A percentile compares a stretch with the other conserved stretches of the same genome.
Conservation (phyloP, 1,140 invertebrate species). For the Plectrocnemia conspersa region DNA sequence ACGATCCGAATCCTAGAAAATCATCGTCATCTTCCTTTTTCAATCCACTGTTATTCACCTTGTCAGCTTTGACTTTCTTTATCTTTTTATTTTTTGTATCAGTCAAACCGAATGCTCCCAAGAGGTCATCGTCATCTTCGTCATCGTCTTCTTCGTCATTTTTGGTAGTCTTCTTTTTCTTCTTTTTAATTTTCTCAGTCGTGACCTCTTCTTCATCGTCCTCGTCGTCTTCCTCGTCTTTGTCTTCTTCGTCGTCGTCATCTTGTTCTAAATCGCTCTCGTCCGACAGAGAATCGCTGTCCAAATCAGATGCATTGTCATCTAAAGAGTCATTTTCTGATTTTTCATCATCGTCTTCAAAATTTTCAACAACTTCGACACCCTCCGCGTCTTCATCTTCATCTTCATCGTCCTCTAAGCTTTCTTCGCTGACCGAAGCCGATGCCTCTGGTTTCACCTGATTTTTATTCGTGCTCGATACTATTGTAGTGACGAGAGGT, state of each 20-base stretch:
- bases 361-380: conserved; percentile 45
- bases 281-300: conserved; percentile 3
- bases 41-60: background rate
- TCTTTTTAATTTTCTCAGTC: conserved; percentile 21
- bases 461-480: conserved; percentile 39
- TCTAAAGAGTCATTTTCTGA: conserved; percentile 44
- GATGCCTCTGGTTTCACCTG: conserved; percentile 39
- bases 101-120: conserved; percentile 36
- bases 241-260: conserved; percentile 24
- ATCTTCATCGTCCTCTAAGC: conserved; percentile 4
- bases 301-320: conserved; percentile 35
- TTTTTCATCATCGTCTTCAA: conserved; percentile 45
- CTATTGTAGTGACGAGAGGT: conserved; percentile 45
- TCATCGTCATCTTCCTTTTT: conserved; percentile 30
- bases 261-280: conserved; percentile 17
- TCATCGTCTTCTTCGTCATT: conserved; percentile 35
- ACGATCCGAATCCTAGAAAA: conserved; percentile 22
- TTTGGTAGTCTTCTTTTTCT: conserved; percentile 36
- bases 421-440: conserved; percentile 1
- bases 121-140: conserved; percentile 33
- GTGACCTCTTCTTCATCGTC: conserved; percentile 37
- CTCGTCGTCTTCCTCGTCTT: conserved; percentile 37
- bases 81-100: conserved; percentile 40
- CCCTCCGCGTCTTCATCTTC: conserved; percentile 46
- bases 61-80: conserved; percentile 37